Percentiles rank a stretch among this genome's conserved stretches.
These are phyloP conservation scores for Caenorhabditis uteleia DNA, from an alignment of 2,888 invertebrate species.

Conservation along the genomic window DNA sequence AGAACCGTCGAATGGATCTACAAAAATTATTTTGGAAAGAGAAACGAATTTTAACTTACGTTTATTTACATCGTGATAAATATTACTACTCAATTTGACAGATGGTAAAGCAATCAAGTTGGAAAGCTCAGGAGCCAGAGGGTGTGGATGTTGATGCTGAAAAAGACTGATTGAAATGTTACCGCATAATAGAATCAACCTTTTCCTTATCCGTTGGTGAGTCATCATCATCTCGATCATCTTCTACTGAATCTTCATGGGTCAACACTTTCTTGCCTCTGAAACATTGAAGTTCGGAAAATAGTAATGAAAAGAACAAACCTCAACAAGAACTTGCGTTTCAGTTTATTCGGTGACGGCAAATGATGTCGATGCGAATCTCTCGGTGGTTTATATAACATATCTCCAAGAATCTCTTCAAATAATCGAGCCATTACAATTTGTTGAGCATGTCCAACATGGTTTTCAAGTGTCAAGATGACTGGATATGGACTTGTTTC, in stretches of 20 bases:
- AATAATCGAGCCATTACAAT: slow-evolving; percentile 71
- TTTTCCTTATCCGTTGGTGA: slow-evolving; percentile 38
- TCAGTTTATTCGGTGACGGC: slow-evolving; percentile 67
- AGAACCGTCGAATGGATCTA: slow-evolving; percentile 63
- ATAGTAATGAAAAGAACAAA: not conserved
- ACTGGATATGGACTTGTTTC: slow-evolving; percentile 70
- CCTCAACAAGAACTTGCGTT: slow-evolving; percentile 64
- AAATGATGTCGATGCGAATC: slow-evolving; percentile 69
- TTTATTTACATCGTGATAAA: slow-evolving; percentile 61
- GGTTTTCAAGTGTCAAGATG: slow-evolving; percentile 74
- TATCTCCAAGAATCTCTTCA: slow-evolving; percentile 71
- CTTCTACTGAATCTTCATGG: slow-evolving; percentile 48
- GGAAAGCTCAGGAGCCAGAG: slow-evolving; percentile 58
- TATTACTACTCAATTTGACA: slow-evolving; percentile 59
- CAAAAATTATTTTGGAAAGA: not conserved
- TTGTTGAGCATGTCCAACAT: slow-evolving; percentile 72
- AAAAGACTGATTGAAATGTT: not conserved
- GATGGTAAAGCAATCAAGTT: slow-evolving; percentile 62
- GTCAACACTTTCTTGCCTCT: slow-evolving; percentile 53
- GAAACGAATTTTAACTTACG: slow-evolving; percentile 41
- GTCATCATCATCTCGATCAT: slow-evolving; percentile 52
- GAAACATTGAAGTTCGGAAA: slow-evolving; percentile 1
- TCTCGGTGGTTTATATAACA: slow-evolving; percentile 71
- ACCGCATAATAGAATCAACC: not conserved
- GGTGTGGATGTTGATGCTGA: slow-evolving; percentile 31